Evolutionary conservation across 2,797 vertebrate genomes (phyloP), one percentile per base, ranked within the genome.

Genomic region (Phataginus tetradactyla): DNA sequence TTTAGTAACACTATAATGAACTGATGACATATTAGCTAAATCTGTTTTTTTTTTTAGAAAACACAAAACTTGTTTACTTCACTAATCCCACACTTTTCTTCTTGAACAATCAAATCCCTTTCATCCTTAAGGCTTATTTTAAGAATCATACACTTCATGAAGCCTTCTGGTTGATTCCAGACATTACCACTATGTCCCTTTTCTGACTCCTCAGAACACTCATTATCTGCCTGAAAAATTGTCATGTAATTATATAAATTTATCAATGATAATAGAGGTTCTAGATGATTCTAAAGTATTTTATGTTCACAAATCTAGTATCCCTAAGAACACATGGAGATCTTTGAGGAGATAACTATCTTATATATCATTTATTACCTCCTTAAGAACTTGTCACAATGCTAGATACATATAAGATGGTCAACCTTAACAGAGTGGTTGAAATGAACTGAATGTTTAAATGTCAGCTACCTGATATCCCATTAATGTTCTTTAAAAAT

Each of bases 261-360:
- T 53, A 29, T 68, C 90, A 88, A 66, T 86, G 42, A 49, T 74
- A 69, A 72, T 84, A 80, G 94, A 63, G 68, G 84, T 37, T 66
- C 83, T 79, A 15, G n/a, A 63, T 64, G 25, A 32, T 49, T 90
- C 89, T 85, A 86, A 89, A 78, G 91, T 57, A 80, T 49, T 91
- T 72, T 39, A 85, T 74, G 27, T 92, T n/a, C 95, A 32, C 57
- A 96, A 94, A 90, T 59, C 77, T 42, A 88, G 78, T 81, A 78
- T 90, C 66, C 21, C 37, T 91, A 94, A 90, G 21, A 90, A 93
- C 23, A 88, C 49, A 66, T 94, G 23, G 91, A 89, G 23, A 84
- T 53, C 55, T 29, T 32, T 93, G 39, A 79, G 85, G 80, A 87
- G 0, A 95, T 21, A 90, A n/a, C 29, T 85, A 32, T 61, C 63